A percentile compares a stretch with the other conserved stretches of the same genome.
phyloP scores from a whole-genome alignment of 1,140 invertebrate species.

The Physella acuta region DNA sequence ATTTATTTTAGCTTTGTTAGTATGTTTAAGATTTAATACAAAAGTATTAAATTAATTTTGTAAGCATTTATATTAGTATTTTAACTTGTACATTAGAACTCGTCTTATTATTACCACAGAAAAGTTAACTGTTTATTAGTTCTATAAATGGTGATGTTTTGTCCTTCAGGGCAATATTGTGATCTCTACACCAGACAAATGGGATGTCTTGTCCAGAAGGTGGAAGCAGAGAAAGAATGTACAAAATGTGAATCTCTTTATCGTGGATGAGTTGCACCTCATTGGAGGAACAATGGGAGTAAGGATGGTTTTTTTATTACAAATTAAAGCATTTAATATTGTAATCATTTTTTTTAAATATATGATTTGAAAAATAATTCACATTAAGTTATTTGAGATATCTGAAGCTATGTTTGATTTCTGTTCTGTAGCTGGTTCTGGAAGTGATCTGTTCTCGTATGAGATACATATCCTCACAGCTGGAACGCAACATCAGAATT shows the following conservation, averaged over 20 bases:
- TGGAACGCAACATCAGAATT: slow-evolving; percentile 87
- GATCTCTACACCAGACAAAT: slow-evolving; percentile 95
- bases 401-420: too few relatives aligned
- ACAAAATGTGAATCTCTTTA: slow-evolving; percentile 94
- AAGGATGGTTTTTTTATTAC: too few relatives aligned
- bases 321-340: too few relatives aligned
- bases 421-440: slow-evolving; percentile 72
- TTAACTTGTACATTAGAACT: too few relatives aligned
- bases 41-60: too few relatives aligned
- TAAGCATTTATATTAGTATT: too few relatives aligned
- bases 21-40: too few relatives aligned
- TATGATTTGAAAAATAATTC: too few relatives aligned
- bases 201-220: slow-evolving; percentile 95
- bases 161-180: slow-evolving; percentile 84
- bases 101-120: too few relatives aligned
- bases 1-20: too few relatives aligned
- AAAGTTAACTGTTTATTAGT: too few relatives aligned
- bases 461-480: slow-evolving; percentile 95
- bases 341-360: not conserved
- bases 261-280: slow-evolving; percentile 94
- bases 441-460: slow-evolving; percentile 97
- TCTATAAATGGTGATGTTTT: too few relatives aligned
- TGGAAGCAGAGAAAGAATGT: slow-evolving; percentile 99
- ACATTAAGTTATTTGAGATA: not conserved
- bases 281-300: slow-evolving; percentile 65